These are phyloP conservation scores for Gymnoscelis rufifasciata DNA, from an alignment of 2,888 invertebrate genomes.

Conservation along the genomic window DNA sequence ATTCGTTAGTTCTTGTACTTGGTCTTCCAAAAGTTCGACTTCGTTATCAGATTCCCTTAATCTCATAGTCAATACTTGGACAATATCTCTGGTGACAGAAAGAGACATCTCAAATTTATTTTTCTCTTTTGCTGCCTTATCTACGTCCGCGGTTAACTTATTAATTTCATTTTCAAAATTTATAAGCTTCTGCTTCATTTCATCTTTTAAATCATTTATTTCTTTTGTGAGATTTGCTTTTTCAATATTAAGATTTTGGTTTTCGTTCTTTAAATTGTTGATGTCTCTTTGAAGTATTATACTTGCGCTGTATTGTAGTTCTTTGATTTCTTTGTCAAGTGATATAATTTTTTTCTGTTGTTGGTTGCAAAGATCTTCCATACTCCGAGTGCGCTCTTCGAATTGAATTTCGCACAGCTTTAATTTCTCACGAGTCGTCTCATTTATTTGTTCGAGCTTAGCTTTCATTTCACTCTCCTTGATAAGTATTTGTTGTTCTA, in stretches of 20 bases:
- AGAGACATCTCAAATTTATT: constrained; percentile 79
- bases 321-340: constrained; percentile 56
- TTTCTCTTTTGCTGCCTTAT: constrained; percentile 70
- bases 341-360: constrained; percentile 55
- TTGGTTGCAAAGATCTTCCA: constrained; percentile 58
- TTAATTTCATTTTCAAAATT: constrained; percentile 67
- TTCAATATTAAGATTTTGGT: constrained; percentile 46
- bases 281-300: constrained; percentile 51
- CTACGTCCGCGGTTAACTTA: constrained; percentile 64
- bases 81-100: constrained; percentile 77
- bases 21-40: constrained; percentile 75
- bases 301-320: constrained; percentile 50
- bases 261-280: constrained; percentile 47
- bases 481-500: constrained; percentile 50
- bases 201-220: constrained; percentile 55
- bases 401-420: constrained; percentile 71
- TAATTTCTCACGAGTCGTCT: constrained; percentile 65
- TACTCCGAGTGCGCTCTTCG: constrained; percentile 60
- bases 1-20: constrained; percentile 50
- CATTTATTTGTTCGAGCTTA: constrained; percentile 69
- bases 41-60: constrained; percentile 80
- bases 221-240: constrained; percentile 46
- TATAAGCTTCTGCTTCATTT: constrained; percentile 54
- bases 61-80: constrained; percentile 78
- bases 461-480: constrained; percentile 69